Evolutionary conservation across 2,113 vertebrate species (phyloP), one percentile per base, ranked within the genome.

Genomic region (Octodon degus): DNA sequence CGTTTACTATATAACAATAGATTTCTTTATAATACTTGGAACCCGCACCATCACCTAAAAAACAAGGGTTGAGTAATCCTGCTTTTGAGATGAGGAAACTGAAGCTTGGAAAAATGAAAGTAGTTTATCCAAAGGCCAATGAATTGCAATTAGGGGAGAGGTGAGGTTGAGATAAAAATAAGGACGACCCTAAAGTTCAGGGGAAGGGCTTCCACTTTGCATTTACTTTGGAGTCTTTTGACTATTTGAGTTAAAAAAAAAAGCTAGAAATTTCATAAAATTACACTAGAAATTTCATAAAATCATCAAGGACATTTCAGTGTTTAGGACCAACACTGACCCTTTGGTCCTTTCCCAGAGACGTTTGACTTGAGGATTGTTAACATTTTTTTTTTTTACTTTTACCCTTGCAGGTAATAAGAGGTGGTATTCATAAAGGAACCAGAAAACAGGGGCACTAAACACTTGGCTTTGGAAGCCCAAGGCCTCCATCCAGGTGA

Each of bases 81-180:
- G 20, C 30, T 85, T 85, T 50, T 68, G 53, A 93, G 70, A 87
- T 82, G 40, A 70, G 89, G 85, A 87, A 92, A 27, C 22, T 10
- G 4, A 94, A 25, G 37, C 7, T 74, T 37, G 13, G 37, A 63
- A 76, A 70, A 8, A 7, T 55, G 30, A 86, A 62, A 72, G 37
- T 53, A 76, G 55, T 88, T 74, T 85, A 2, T 20, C 24, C 24
- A 24, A 63, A 91, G 47, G 72, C 43, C 60, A 22, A 2, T 3
- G 4, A 91, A 86, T 89, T 74, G 30, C 10, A 68, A 14, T 13
- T 30, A 53, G 40, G 22, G 40, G 32, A 40, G 27, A 0, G n/a
- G 17, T 1, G 34, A 1, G 27, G 20, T 10, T 4, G 53, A 10
- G 12, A 37, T 25, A 17, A 2, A 19, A 17, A 5, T 2, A 30